Base-by-base conservation (phyloP, 2,888 invertebrate genomes). In the Spilarctia lutea region DNA sequence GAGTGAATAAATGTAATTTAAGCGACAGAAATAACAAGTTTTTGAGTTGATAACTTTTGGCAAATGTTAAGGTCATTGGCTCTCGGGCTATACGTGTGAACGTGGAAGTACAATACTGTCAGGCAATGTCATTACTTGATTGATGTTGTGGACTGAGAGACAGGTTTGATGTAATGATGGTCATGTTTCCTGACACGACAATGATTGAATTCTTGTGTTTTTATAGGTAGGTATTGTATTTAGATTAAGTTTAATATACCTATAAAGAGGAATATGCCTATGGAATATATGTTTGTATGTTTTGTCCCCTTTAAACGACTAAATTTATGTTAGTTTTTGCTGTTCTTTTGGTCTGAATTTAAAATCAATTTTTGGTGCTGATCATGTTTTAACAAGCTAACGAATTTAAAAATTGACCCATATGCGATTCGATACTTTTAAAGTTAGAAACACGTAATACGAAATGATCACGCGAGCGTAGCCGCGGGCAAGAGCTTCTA, bases 121-220 rank as follows among this genome's bases (percentile, higher is more conserved):
- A 81, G 76, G 74, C 81, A 76, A 77, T 80, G 85, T 78, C 79
- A 76, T 72, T 71, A 30, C 67, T 73, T 84, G 84, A 85, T 84
- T 84, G 85, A 84, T 84, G 73, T 71, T 56, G 35, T 74, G 65
- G 74, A 76, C 77, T 71, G 80, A 39, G 39, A 16, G 85, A 85
- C 82, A 78, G 73, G 74, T 77, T 84, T 71, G 67, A 63, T 75
- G 74, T 79, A 80, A 77, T 77, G 77, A 72, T 80, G 77, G 68
- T 76, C 67, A 39, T 30, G 68, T 75, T 82, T 84, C 79, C 85
- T 77, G 76, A 33, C 79, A 72, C 60, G 74, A 68, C 74, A 68
- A 70, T 60, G 63, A 66, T 71, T 30, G 68, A 67, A 77, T 83
- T 80, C 73, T 75, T 82, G 66, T 39, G 35, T 56, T 56, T 56